These are phyloP conservation scores for Zophobas atratus DNA, from an alignment of 1,140 invertebrate genomes.

Conservation along the genomic window DNA sequence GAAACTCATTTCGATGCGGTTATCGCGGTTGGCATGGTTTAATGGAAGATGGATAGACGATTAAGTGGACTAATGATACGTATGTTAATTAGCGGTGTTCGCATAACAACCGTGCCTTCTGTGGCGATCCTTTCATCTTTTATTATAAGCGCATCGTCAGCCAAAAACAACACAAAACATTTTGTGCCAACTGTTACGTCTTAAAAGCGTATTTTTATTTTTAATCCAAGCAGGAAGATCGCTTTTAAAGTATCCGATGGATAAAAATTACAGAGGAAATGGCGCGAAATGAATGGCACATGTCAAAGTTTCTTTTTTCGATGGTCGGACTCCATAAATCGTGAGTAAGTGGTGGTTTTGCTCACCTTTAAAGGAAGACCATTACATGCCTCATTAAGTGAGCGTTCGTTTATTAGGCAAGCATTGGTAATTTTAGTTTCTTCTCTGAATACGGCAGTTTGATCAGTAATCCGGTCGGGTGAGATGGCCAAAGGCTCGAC, in stretches of 20 bases:
- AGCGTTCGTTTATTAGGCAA: no score
- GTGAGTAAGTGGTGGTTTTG: not conserved
- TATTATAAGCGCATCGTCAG: conserved; percentile 31
- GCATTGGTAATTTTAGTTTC: no score
- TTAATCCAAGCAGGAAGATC: conserved; percentile 27
- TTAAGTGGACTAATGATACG: conserved; percentile 38
- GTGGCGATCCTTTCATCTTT: conserved; percentile 38
- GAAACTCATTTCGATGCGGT: conserved; percentile 24
- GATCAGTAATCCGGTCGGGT: no score
- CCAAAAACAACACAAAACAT: conserved; percentile 39
- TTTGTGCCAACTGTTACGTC: conserved; percentile 41
- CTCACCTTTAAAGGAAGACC: no score
- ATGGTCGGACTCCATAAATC: not conserved
- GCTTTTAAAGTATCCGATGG: conserved; percentile 10
- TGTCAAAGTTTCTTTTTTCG: not conserved
- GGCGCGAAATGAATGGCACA: not conserved
- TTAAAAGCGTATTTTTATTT: conserved; percentile 23
- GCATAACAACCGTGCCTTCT: conserved; percentile 39
- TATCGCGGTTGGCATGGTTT: conserved; percentile 25
- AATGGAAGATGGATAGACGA: conserved; percentile 34
- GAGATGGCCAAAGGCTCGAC: no score
- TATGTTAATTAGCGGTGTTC: conserved; percentile 43
- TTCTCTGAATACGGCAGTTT: no score
- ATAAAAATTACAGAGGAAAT: conserved; percentile 3
- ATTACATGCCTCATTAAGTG: no score